These are phyloP conservation scores for Rotaria macrura DNA, from an alignment of 2,888 invertebrate species.

Conservation along the genomic window DNA sequence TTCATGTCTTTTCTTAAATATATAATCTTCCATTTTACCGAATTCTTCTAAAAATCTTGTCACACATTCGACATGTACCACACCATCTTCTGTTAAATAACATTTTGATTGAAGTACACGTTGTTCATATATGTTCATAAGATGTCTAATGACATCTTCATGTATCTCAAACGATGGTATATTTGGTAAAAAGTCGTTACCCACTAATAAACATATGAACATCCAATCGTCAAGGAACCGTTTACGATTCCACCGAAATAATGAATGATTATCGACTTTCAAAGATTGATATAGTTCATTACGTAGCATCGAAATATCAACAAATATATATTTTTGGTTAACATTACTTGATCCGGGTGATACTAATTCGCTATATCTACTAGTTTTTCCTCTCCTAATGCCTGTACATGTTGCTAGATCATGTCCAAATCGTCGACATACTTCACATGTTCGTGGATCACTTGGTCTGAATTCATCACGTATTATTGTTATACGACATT, in stretches of 20 bases:
- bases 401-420: slow-evolving; percentile 87
- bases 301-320: slow-evolving; percentile 76
- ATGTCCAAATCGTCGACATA: slow-evolving; percentile 74
- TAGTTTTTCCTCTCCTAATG: slow-evolving; percentile 56
- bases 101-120: slow-evolving; percentile 75
- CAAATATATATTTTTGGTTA: slow-evolving; percentile 72
- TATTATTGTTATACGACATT: slow-evolving; percentile 97
- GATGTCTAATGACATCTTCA: slow-evolving; percentile 85
- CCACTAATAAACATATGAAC: slow-evolving; percentile 95
- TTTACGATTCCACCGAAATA: slow-evolving; percentile 86
- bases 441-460: slow-evolving; percentile 83
- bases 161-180: slow-evolving; percentile 87
- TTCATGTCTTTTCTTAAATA: neutral
- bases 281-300: slow-evolving; percentile 85
- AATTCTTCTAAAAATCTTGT: neutral
- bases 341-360: slow-evolving; percentile 55
- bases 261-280: slow-evolving; percentile 71
- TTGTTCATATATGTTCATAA: slow-evolving; percentile 83
- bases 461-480: slow-evolving; percentile 96
- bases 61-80: neutral
- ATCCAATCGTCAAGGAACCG: slow-evolving; percentile 93
- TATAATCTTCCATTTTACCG: neutral
- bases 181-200: slow-evolving; percentile 96
- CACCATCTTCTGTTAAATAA: slow-evolving; percentile 46
- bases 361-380: slow-evolving; percentile 54